Conservation (phyloP, 2,113 vertebrate species). For the Mus musculus region DNA sequence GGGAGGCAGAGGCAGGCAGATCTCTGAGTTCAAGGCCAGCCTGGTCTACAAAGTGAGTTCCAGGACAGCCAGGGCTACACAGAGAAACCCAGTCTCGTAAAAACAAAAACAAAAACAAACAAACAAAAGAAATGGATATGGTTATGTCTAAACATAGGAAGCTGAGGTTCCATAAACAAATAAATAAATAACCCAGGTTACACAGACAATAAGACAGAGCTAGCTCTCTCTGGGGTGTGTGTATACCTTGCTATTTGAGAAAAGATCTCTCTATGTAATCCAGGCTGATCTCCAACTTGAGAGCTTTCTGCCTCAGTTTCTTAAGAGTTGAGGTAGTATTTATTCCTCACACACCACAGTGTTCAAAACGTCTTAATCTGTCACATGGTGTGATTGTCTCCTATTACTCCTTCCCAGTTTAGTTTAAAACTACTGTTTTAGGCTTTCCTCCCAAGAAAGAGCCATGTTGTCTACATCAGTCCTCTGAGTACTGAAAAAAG, state of each 20-base stretch:
- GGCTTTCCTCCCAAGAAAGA: background rate
- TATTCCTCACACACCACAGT: background rate
- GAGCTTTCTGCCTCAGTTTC: background rate
- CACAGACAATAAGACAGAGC: background rate
- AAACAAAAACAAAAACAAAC: too few relatives aligned
- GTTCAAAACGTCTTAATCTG: background rate
- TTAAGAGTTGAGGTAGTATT: background rate
- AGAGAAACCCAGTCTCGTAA: too few relatives aligned
- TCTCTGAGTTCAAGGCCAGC: too few relatives aligned
- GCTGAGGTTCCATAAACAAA: constrained; percentile 1
- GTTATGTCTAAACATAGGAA: constrained; percentile 23
- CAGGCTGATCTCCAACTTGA: background rate
- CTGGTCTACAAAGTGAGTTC: too few relatives aligned
- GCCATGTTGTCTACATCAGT: background rate
- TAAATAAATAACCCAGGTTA: background rate
- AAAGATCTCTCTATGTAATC: background rate
- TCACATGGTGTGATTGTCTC: background rate
- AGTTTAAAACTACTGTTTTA: background rate
- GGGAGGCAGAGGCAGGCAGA: too few relatives aligned
- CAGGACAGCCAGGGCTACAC: too few relatives aligned
- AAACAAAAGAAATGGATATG: background rate
- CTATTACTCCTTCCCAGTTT: background rate
- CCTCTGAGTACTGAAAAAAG: background rate
- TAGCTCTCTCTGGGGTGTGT: background rate
- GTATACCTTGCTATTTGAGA: background rate